Percentiles rank a stretch among this genome's conserved stretches.
Evolutionary conservation across 1,140 invertebrate species (phyloP).

Genomic region (Asobara japonica): DNA sequence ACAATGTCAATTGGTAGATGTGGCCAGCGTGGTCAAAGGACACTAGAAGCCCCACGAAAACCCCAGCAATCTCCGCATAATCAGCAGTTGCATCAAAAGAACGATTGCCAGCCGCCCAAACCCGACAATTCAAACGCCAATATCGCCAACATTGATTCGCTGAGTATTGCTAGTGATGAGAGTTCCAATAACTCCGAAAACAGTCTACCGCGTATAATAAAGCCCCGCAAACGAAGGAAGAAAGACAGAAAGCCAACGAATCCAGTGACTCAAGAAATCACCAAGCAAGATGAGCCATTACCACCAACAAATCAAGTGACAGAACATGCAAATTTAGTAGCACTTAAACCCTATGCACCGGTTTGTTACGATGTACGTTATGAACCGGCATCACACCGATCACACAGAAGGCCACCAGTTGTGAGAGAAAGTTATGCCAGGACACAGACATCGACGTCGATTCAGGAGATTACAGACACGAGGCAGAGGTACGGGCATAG

Average conservation of each 20-base stretch:
- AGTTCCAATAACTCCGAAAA: slow-evolving; percentile 80
- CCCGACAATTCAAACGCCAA: slow-evolving; percentile 35
- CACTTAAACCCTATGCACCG: slow-evolving; percentile 58
- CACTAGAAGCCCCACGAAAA: slow-evolving; percentile 39
- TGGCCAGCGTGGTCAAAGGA: slow-evolving; percentile 55
- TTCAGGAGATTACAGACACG: slow-evolving; percentile 58
- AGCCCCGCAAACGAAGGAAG: slow-evolving; percentile 87
- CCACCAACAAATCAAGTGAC: slow-evolving; percentile 47
- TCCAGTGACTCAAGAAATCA: slow-evolving; percentile 56
- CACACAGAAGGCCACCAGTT: slow-evolving; percentile 44
- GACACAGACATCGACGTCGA: slow-evolving; percentile 35
- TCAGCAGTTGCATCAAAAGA: slow-evolving; percentile 34
- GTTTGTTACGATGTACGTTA: slow-evolving; percentile 53
- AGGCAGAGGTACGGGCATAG: slow-evolving; percentile 52
- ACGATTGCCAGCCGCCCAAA: slow-evolving; percentile 35
- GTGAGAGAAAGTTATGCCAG: slow-evolving; percentile 51
- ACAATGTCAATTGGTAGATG: slow-evolving; percentile 46
- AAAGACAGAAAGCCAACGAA: slow-evolving; percentile 81
- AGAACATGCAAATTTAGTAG: slow-evolving; percentile 49
- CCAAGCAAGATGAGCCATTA: slow-evolving; percentile 61
- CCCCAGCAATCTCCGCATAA: slow-evolving; percentile 29
- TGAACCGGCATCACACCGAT: slow-evolving; percentile 38
- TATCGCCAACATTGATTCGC: slow-evolving; percentile 70
- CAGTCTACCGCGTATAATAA: slow-evolving; percentile 86
- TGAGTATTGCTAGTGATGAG: slow-evolving; percentile 80